A percentile compares a stretch with the other conserved stretches of the same genome.
These are phyloP conservation scores for Trinectes maculatus DNA, from an alignment of 2,113 vertebrate genomes.

Conservation along the genomic window DNA sequence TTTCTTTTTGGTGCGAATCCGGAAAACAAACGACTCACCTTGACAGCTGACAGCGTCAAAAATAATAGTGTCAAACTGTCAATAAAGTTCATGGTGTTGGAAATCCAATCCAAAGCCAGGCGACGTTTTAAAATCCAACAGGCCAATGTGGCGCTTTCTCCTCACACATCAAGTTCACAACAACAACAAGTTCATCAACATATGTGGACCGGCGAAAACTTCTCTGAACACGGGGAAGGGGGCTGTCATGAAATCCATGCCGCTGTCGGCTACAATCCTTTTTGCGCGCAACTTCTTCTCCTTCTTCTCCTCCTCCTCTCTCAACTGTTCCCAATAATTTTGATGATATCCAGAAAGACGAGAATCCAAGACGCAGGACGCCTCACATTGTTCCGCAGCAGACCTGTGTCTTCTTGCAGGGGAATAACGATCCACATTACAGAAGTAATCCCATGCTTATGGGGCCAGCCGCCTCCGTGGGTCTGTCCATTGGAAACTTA, in stretches of 20 bases:
- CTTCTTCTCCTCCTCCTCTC: background rate
- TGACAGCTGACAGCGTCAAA: conserved; percentile 85
- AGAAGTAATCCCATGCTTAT: conserved; percentile 80
- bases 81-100: conserved; percentile 86
- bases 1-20: background rate
- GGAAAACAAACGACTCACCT: conserved; percentile 76
- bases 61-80: conserved; percentile 85
- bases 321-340: conserved; percentile 82
- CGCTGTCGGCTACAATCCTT: conserved; percentile 63
- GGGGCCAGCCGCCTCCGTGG: conserved; percentile 67
- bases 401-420: conserved; percentile 65
- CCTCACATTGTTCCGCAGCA: conserved; percentile 79
- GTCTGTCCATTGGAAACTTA: conserved; percentile 70
- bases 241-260: conserved; percentile 73
- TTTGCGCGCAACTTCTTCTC: conserved; percentile 54
- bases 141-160: conserved; percentile 66
- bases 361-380: conserved; percentile 78
- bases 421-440: conserved; percentile 81
- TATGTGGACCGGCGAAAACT: conserved; percentile 70
- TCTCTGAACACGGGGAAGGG: conserved; percentile 59
- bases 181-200: conserved; percentile 39
- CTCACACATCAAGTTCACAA: conserved; percentile 70
- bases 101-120: conserved; percentile 75
- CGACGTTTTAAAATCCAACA: conserved; percentile 76
- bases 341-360: conserved; percentile 82